Evolutionary conservation across 2,113 vertebrate genomes (phyloP), one percentile per base, ranked within the genome.

Genomic region (Alces alces): DNA sequence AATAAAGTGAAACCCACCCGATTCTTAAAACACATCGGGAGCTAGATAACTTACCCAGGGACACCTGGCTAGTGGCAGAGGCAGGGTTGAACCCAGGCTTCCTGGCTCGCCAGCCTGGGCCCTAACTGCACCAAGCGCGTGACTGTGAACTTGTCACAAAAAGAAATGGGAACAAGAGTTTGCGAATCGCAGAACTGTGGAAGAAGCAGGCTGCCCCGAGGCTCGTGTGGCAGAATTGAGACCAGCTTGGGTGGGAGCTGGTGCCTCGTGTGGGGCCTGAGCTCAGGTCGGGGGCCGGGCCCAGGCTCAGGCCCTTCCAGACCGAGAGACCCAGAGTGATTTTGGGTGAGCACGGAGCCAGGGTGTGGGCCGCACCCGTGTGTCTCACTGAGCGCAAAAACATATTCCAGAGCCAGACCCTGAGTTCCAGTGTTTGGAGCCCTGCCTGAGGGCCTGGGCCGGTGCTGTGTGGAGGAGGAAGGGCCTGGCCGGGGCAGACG

Each of bases 381-480:
- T 91, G 90, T 54, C 93, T 61, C n/a, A 83, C n/a, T 66, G 84
- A 93, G 92, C 66, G 55, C 55, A 91, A 66, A 97, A 95, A 91
- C 93, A 93, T 47, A 6, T 47, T 66, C 84, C n/a, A 8, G 12
- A 52, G 94, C 91, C 88, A 89, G 92, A 6, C 66, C 39, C 11
- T 8, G 52, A 54, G 79, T 45, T 80, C 79, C 55, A 3, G 70
- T 27, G 39, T 80, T 57, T 92, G 92, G 79, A 86, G 83, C 33
- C 47, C n/a, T 43, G 87, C 86, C 84, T 17, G 8, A 47, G 57
- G 9, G 39, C 52, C 84, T 45, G 84, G 50, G 55, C 89, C 1
- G 2, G 80, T 39, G 73, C 33, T 11, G n/a, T 30, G 30, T 45
- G 39, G 73, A 43, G 57, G 54, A 83, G 60, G 39, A 89, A 93